Conservation (phyloP, 2,113 vertebrate species). For the Calonectris borealis region DNA sequence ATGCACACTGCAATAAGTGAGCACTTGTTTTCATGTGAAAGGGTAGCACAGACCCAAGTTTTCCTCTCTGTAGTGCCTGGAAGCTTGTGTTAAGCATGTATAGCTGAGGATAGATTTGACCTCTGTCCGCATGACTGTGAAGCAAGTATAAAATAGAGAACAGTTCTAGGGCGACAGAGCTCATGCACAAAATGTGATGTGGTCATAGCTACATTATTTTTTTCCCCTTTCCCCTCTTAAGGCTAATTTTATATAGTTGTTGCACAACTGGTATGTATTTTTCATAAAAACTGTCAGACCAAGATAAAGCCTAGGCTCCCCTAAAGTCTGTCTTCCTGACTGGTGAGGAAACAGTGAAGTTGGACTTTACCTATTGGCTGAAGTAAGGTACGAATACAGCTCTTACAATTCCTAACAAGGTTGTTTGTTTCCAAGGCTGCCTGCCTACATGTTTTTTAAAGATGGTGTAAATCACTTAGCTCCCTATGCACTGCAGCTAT, state of each 20-base stretch:
- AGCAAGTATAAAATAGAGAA: background rate
- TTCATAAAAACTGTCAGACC: background rate
- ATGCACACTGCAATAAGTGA: background rate
- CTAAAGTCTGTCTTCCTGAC: background rate
- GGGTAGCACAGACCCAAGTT: background rate
- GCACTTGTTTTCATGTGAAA: background rate
- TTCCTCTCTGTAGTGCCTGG: background rate
- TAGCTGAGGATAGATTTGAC: background rate
- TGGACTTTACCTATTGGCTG: background rate
- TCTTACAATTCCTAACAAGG: background rate
- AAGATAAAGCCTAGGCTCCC: background rate
- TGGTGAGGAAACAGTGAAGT: background rate
- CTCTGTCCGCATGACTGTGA: background rate
- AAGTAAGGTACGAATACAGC: background rate
- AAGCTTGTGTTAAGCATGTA: background rate
- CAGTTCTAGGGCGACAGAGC: background rate
- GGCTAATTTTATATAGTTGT: background rate
- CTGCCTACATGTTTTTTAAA: background rate
- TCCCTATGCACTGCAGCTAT: background rate
- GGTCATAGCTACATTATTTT: background rate
- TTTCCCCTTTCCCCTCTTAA: background rate
- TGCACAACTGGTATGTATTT: background rate
- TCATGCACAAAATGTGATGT: background rate
- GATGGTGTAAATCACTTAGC: background rate
- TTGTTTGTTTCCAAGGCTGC: background rate